Evolutionary conservation across 64 coral and sea anemone genomes (phyloP).

Genomic region (Hydrozoanthus tunicans): DNA sequence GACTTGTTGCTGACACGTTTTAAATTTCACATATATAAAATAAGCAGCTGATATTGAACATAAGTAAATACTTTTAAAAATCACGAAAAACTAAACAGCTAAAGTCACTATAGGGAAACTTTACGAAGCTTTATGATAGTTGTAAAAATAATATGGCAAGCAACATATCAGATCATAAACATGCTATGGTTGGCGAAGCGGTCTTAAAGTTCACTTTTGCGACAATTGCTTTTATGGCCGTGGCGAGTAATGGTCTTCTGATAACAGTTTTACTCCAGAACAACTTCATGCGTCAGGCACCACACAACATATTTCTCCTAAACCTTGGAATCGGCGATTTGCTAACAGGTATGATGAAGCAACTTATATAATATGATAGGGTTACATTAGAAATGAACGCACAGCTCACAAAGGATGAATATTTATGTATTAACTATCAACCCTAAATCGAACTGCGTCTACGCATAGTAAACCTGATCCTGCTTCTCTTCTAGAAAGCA

Average conservation of each 20-base stretch:
- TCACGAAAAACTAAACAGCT: too few relatives aligned
- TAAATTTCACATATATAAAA: too few relatives aligned
- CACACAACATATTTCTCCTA: conserved; percentile 59
- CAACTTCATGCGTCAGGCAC: conserved; percentile 55
- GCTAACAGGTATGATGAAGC: conserved; percentile 51
- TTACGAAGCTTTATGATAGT: too few relatives aligned
- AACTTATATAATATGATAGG: not conserved
- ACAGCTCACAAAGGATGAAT: not conserved
- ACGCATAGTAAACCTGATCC: too few relatives aligned
- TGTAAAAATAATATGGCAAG: not conserved
- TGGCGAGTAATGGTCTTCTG: conserved; percentile 53
- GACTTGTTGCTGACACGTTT: too few relatives aligned
- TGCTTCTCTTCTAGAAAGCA: too few relatives aligned
- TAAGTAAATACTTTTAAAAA: too few relatives aligned
- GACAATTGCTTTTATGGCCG: conserved; percentile 38
- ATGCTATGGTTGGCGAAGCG: not conserved
- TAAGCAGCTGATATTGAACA: too few relatives aligned
- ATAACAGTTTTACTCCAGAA: conserved; percentile 59
- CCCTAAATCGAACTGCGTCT: too few relatives aligned
- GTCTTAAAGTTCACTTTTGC: conserved; percentile 41
- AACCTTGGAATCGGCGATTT: conserved; percentile 71
- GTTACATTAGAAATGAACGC: not conserved
- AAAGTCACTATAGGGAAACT: too few relatives aligned
- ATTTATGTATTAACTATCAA: not conserved
- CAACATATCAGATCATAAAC: not conserved